Base-by-base conservation (phyloP, 2,888 invertebrate species). In the Parnassius apollo region DNA sequence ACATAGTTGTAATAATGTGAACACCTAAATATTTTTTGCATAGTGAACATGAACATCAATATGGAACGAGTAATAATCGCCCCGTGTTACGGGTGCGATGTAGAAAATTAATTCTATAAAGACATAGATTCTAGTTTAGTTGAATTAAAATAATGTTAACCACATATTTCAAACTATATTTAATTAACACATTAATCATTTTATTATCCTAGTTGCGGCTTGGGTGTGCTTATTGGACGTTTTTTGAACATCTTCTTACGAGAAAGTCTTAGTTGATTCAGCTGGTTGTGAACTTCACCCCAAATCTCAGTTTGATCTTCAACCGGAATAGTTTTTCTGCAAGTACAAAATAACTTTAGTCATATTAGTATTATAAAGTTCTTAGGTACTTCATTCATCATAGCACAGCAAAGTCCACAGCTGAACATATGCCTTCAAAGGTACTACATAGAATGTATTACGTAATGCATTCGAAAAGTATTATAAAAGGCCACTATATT, bases 241-340 rank as follows among this genome's bases (percentile, higher is more conserved):
- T 90, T 90, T 60, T 88, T 80, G 2, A 83, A 78, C 68, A 76
- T 76, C 69, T 89, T 90, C 78, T 88, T 89, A 57, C 95, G 93
- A 42, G 94, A 90, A 42, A 94, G 82, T 75, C 96, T 96, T 64
- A 96, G 77, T 70, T 95, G 94, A 71, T 95, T 94, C 51, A 97
- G 82, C 74, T 96, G 95, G 7, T 94, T 91, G 75, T 96, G 94
- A 2, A 98, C 94, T 86, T 98, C 98, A 1, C 94, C 89, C 93
- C 95, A 98, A 74, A 99, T 97, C 76, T 95, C 94, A 44, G 91
- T 93, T 80, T 98, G 97, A 65, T 98, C 98, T 81, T 98, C 98
- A 71, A 96, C 95, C 10, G 98, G 96, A 73, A 98, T 96, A 1
- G 96, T 96, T 82, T 93, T 92, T 76, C 96, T 95, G 81, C 12